Base-by-base conservation (phyloP, 2,113 vertebrate genomes). In the Actenoides hombroni region DNA sequence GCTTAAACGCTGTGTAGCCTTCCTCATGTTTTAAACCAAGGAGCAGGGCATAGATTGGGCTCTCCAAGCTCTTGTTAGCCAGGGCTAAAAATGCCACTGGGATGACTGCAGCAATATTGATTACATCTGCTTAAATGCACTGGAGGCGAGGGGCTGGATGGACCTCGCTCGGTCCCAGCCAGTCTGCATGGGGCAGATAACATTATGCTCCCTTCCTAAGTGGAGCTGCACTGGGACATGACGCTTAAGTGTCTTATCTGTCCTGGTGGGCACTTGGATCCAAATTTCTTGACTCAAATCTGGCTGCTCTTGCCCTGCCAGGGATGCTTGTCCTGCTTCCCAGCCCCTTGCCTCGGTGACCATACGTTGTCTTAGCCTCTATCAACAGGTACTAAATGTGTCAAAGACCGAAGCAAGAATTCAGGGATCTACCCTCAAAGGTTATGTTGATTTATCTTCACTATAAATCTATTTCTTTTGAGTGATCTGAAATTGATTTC, bases 181-280 rank as follows among this genome's bases (percentile, higher is more conserved):
- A 13, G 24, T 21, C 37, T 51, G 20, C 0, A 2, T 31, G 28
- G 42, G 61, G n/a, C 51, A 42, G n/a, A 42, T 0, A 13, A 61
- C 1, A 2, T 67, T 57, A 57, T 0, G 0, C 25, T 90, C 54
- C 9, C 37, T 85, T 68, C 42, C 35, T 25, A n/a, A 84, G 39
- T 0, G 0, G 19, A 21, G 16, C 56, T 1, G 3, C 4, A 3
- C 23, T 1, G 3, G 49, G n/a, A 21, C 3, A 5, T 0, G 1
- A 68, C 48, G 37, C 19, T 83, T 67, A 83, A 79, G 26, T 39
- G 35, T 29, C 33, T 61, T 65, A 60, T 42, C 51, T 71, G 24
- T 57, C 40, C 48, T 2, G 1, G 4, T 0, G 2, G 78, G 33
- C 1, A 1, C 46, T 69, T n/a, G 44, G 37, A 82, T 61, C 29